Evolutionary conservation across 2,113 vertebrate genomes (phyloP).

Genomic region (Gymnorhina tibicen): DNA sequence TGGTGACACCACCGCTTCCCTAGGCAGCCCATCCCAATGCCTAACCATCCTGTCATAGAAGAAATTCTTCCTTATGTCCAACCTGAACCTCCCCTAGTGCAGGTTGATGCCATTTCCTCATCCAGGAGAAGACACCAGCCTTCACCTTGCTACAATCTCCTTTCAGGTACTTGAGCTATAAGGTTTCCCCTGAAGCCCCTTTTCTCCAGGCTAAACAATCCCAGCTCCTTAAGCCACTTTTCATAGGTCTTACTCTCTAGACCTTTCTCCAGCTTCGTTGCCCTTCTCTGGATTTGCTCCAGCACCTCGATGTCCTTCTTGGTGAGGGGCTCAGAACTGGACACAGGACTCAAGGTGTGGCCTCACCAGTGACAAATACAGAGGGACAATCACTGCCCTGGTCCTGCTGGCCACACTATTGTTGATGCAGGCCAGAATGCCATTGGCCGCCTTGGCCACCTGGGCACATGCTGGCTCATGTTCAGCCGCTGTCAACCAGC

Average conservation of each 20-base stretch:
- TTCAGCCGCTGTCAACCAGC: neutral
- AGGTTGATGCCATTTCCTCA: neutral
- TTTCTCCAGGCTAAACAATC: neutral
- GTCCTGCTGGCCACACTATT: neutral
- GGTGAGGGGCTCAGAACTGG: neutral
- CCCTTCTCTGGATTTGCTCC: neutral
- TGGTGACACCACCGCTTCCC: too few relatives aligned
- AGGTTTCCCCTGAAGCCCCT: neutral
- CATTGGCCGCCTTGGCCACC: neutral
- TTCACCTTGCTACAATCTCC: neutral
- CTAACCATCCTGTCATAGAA: neutral
- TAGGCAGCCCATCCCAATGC: neutral
- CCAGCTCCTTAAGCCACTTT: neutral
- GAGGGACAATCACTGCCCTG: neutral
- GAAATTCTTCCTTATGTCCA: neutral
- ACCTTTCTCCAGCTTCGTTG: neutral
- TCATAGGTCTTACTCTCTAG: neutral
- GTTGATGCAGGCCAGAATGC: neutral
- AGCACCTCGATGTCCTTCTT: neutral
- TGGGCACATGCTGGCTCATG: neutral
- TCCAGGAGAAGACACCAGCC: neutral
- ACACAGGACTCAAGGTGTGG: too few relatives aligned
- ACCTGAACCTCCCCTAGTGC: rapidly evolving
- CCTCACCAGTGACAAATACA: neutral
- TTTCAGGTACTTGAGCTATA: neutral